Base-by-base conservation (phyloP, 2,797 vertebrate species). In the Galagoides demidoff region DNA sequence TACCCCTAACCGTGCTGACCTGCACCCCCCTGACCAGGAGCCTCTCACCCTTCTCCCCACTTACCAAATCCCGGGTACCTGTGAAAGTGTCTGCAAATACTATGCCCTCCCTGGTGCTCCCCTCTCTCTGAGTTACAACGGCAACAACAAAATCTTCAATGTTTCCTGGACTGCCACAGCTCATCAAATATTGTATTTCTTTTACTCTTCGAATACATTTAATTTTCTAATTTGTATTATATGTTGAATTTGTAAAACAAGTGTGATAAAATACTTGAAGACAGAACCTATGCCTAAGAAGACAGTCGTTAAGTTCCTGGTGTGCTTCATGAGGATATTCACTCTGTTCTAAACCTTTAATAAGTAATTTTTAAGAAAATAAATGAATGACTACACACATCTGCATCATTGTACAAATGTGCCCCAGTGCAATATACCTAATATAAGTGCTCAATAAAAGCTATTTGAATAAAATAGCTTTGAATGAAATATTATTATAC, bases 381-480 rank as follows among this genome's bases (percentile, higher is more conserved):
- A 52, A 64, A 61, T 57, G 13, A 89, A 52, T 59, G 2, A 92
- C 52, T 76, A 11, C 7, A 81, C 7, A 68, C 16, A 29, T 85
- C 39, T 74, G 19, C 77, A 57, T 73, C 13, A 57, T 2, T 22
- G 10, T 70, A 81, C 0, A 11, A 90, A 88, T 90, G 89, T 25
- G 77, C 3, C 0, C 1, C 29, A 84, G 27, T 61, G 25, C 9
- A 64, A 78, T 78, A 37, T 31, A 92, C 52, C 29, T 88, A 95
- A 43, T 43, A 57, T 85, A 95, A 82, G 22, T 81, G 9, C 4
- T 81, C 37, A 79, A 49, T 92, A 61, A 70, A 94, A 83, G 27
- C 34, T 85, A 85, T 85, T 78, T 85, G 81, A 90, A 59, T 52
- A 92, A 92, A 92, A 90, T 49, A 85, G n/a, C 31, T 84, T 90